Percentiles rank a stretch among this genome's conserved stretches.
These are phyloP conservation scores for Parnassius smintheus DNA, from an alignment of 2,888 invertebrate genomes.

Conservation along the genomic window DNA sequence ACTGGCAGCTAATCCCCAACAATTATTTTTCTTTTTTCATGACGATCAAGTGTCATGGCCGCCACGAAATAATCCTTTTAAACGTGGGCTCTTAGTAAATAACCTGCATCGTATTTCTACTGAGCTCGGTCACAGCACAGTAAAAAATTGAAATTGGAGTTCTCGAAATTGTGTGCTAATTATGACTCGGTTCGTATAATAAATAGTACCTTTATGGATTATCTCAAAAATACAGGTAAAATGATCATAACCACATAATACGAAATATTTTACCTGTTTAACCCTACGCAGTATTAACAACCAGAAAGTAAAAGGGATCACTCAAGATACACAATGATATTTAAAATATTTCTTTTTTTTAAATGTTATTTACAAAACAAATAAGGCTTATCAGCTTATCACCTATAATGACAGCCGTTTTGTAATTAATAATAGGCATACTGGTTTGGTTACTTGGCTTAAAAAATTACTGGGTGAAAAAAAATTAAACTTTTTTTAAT, in stretches of 20 bases:
- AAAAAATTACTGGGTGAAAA: no score
- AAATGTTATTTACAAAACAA: no score
- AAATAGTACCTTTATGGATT: slow-evolving; percentile 4
- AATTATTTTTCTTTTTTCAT: slow-evolving; percentile 63
- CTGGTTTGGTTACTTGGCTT: neutral
- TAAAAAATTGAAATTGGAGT: slow-evolving; percentile 65
- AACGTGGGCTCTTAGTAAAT: slow-evolving; percentile 56
- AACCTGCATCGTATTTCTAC: slow-evolving; percentile 66
- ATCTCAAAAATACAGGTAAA: slow-evolving; percentile 14
- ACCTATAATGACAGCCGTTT: no score
- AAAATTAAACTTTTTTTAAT: no score
- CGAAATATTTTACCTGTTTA: neutral
- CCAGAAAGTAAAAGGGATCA: no score
- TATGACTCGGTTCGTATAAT: slow-evolving; percentile 25
- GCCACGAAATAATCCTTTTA: slow-evolving; percentile 75
- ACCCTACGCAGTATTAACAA: neutral
- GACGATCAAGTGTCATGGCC: slow-evolving; percentile 69
- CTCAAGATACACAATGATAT: no score
- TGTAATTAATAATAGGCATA: no score
- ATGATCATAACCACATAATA: neutral
- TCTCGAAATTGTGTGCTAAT: slow-evolving; percentile 35
- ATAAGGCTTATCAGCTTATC: no score
- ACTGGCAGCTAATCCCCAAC: slow-evolving; percentile 78
- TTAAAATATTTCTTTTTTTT: no score
- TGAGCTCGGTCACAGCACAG: slow-evolving; percentile 38